Evolutionary conservation across 2,113 vertebrate genomes (phyloP).

Genomic region (Oncorhynchus nerka): DNA sequence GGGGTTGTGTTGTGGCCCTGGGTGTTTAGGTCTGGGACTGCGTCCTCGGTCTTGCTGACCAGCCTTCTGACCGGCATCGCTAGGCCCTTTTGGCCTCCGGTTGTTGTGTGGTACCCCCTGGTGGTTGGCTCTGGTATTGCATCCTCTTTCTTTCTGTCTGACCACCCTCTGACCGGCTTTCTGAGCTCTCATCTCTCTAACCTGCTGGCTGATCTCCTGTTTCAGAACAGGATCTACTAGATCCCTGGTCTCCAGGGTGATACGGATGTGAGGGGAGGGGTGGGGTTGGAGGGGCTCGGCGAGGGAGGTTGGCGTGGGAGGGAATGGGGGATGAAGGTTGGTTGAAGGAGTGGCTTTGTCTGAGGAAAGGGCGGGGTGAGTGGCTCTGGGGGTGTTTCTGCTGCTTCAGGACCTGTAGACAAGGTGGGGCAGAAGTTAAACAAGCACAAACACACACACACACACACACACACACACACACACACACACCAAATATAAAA

Average conservation of each 20-base stretch:
- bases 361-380: conserved; percentile 55
- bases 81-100: neutral
- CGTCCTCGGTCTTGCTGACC: no score
- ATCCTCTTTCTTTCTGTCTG: conserved; percentile 29
- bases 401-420: conserved; percentile 66
- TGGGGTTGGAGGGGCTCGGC: conserved; percentile 32
- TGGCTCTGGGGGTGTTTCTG: conserved; percentile 61
- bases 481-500: conserved; percentile 6
- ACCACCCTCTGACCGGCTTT: neutral
- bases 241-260: conserved; percentile 33
- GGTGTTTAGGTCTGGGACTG: no score
- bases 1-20: no score
- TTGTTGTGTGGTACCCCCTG: neutral
- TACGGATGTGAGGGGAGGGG: conserved; percentile 34
- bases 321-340: conserved; percentile 42
- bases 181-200: conserved; percentile 53
- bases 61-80: no score
- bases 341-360: conserved; percentile 62
- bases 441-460: conserved; percentile 15
- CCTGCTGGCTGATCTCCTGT: conserved; percentile 59
- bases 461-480: conserved; percentile 1
- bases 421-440: conserved; percentile 67
- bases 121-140: conserved; percentile 43
- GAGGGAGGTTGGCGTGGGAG: conserved; percentile 33
- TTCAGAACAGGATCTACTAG: conserved; percentile 39